A percentile compares a stretch with the other conserved stretches of the same genome.
Evolutionary conservation across 2,797 vertebrate species (phyloP).

Genomic region (Sitta carolinensis): DNA sequence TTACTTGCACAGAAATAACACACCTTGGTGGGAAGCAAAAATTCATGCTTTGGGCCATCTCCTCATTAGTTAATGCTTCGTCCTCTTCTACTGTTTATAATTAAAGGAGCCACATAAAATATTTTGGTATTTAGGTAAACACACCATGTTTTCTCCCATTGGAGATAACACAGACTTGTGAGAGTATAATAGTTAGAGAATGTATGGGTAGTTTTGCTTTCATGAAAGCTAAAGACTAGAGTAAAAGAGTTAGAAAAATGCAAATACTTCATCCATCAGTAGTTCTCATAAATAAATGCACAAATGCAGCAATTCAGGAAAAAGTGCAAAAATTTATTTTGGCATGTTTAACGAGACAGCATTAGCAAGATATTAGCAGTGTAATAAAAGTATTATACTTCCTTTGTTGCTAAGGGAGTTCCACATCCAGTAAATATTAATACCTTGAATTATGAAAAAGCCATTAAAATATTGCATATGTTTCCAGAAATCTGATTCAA

Average conservation of each 20-base stretch:
- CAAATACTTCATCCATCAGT: neutral
- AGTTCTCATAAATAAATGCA: neutral
- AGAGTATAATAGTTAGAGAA: neutral
- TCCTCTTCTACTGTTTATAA: neutral
- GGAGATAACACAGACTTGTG: neutral
- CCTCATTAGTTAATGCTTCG: neutral
- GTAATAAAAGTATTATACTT: neutral
- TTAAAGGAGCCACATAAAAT: neutral
- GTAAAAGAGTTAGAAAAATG: neutral
- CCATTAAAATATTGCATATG: slow-evolving; percentile 19
- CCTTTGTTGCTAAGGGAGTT: neutral
- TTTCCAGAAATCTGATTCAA: slow-evolving; percentile 50
- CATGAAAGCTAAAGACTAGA: neutral
- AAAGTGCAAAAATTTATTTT: neutral
- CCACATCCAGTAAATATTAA: slow-evolving; percentile 39
- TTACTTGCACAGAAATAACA: neutral
- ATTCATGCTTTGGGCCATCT: neutral
- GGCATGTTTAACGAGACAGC: neutral
- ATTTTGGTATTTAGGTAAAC: neutral
- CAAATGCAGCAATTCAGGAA: neutral
- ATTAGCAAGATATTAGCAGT: slow-evolving; percentile 3
- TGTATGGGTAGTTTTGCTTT: neutral
- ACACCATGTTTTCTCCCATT: neutral
- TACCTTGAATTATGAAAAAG: slow-evolving; percentile 26
- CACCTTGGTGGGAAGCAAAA: neutral